Base-by-base conservation (phyloP, 2,113 vertebrate genomes). In the Nymphicus hollandicus region DNA sequence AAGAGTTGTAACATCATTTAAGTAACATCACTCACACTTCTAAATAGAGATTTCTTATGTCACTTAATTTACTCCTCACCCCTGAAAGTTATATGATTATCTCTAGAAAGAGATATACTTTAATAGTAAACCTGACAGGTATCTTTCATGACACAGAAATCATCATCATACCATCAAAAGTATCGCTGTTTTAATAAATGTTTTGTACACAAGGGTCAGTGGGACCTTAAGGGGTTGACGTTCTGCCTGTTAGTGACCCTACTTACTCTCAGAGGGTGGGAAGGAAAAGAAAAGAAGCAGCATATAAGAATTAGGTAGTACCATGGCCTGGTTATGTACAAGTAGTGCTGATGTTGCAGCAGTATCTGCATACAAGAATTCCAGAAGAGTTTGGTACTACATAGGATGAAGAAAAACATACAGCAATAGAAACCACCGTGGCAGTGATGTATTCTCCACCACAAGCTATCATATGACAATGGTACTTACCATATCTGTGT, bases 401-500 rank as follows among this genome's bases (percentile, higher is more conserved):
- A 9, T 0, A 58, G 49, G 46, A 63, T 70, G 76, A 77, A 92
- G 49, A 77, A 61, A 91, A 91, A 0, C n/a, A 60, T 35, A 19
- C 31, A 85, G 44, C 63, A 72, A 58, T 4, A 79, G 70, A 52
- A 87, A 69, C 66, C 76, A 49, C 28, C 39, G 18, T 43, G 79
- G 24, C 28, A 61, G 63, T 23, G 44, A 27, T 63, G 0, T 9
- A 15, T 88, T 90, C 80, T 82, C 49, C 31, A 80, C 19, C 22
- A 73, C 0, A 2, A 88, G 46, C 17, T 82, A 18, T 44, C 47
- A n/a, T 5, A 17, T 39, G 49, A 60, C 41, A 61, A 13, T 6
- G 28, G 29, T 58, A 96, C 87, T 96, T 94, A 93, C 85, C 88
- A 46, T 60, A 66, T n/a, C 80, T 71, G 50, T 35, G 39, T 49